These are phyloP conservation scores for Lacerta bilineata DNA, from an alignment of 2,797 vertebrate species.

Conservation along the genomic window DNA sequence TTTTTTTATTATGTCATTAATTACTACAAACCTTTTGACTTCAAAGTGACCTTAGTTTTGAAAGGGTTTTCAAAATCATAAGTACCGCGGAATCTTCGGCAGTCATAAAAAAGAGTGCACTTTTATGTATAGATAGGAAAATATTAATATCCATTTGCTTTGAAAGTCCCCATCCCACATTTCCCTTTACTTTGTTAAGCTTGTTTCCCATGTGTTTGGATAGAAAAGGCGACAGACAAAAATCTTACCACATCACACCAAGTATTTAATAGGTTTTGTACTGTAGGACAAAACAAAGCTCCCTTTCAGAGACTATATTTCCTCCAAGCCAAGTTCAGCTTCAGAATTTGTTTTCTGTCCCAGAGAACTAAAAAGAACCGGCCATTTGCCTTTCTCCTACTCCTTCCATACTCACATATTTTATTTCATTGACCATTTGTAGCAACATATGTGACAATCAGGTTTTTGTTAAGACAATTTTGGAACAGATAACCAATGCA, in stretches of 20 bases:
- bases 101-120: neutral
- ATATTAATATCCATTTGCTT: neutral
- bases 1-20: neutral
- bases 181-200: constrained; percentile 1
- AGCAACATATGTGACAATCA: neutral
- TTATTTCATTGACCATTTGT: neutral
- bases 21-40: neutral
- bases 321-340: neutral
- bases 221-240: constrained; percentile 1
- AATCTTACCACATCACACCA: constrained; percentile 5
- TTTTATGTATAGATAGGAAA: neutral
- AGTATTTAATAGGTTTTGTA: neutral
- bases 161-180: neutral
- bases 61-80: constrained; percentile 1
- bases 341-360: neutral
- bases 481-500: neutral
- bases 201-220: neutral
- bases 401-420: neutral
- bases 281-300: constrained; percentile 4
- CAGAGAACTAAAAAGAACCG: neutral
- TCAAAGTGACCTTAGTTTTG: neutral
- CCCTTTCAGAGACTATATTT: neutral
- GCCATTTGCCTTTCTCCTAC: neutral
- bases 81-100: neutral
- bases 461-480: neutral